Base-by-base conservation (phyloP, 2,113 vertebrate genomes). In the Pedetes capensis region DNA sequence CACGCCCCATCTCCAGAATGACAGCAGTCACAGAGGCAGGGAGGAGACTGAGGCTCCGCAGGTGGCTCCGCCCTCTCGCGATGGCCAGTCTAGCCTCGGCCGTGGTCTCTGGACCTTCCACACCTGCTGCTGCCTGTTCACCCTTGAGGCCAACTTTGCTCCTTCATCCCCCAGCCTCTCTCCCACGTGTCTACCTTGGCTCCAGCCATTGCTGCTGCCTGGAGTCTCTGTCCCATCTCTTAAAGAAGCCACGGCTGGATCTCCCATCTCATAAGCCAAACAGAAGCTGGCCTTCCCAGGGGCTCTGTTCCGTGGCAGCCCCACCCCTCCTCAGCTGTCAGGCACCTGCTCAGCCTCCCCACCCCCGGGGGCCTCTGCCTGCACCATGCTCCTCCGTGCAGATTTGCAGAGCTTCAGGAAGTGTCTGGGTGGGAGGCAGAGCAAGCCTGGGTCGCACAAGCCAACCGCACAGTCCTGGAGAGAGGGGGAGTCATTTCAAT, bases 71-170 rank as follows among this genome's bases (percentile, higher is more conserved):
- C 22, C 3, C 79, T 18, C 51, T 3, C 16, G 32, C 32, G 14
- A 1, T 0, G 2, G 37, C 6, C 79, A 47, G 53, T 12, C 17
- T 6, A 11, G 1, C 14, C 23, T 18, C 3, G 23, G 61, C 25
- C 55, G 29, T 0, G 39, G 66, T n/a, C 22, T 82, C 55, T 17
- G 29, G 47, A 34, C 49, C 47, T 81, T 39, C 44, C 2, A 0
- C 49, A 14, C 22, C 3, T 55, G 75, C 27, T 9, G 2, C 18
- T 1, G 6, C 80, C 47, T 23, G 85, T 11, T 44, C 72, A 34
- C 32, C 47, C 27, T 44, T 86, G 12, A 34, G 63, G 16, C 7
- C 55, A 39, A 18, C 18, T 17, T 37, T 9, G 3, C 13, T 44
- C 44, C 81, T 74, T 32, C 34, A 23, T 27, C 82, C n/a, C 55